A percentile compares a stretch with the other conserved stretches of the same genome.
Evolutionary conservation across 2,888 invertebrate species (phyloP).

Genomic region (Lottia gigantea): DNA sequence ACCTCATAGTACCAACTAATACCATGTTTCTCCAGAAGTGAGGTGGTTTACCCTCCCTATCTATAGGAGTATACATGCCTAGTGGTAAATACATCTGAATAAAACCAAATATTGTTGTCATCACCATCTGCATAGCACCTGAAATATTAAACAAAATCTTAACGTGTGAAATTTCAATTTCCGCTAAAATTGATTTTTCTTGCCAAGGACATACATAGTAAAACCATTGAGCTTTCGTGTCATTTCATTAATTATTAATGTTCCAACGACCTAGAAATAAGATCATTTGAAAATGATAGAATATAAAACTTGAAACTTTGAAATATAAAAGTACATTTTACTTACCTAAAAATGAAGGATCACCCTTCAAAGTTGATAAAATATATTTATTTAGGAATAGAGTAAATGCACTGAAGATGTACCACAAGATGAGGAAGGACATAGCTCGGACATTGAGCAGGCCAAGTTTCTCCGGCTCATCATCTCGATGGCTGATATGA

Average conservation of each 20-base stretch:
- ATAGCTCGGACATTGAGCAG: conserved; percentile 56
- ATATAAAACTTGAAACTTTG: too few species aligned
- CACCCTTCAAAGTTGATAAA: conserved; percentile 78
- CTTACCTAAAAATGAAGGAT: conserved; percentile 79
- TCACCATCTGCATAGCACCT: conserved; percentile 82
- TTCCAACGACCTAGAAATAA: too few species aligned
- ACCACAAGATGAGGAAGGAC: conserved; percentile 74
- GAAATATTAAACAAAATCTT: conserved; percentile 33
- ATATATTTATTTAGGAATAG: conserved; percentile 84
- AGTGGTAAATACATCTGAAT: conserved; percentile 80
- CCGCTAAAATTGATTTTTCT: too few species aligned
- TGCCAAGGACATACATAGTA: too few species aligned
- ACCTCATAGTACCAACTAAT: conserved; percentile 80
- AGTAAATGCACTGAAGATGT: conserved; percentile 82
- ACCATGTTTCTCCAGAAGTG: conserved; percentile 81
- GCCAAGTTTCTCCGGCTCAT: conserved; percentile 49
- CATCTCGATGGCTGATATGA: conserved; percentile 22
- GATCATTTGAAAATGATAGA: too few species aligned
- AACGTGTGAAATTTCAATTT: too few species aligned
- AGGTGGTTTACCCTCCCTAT: conserved; percentile 72
- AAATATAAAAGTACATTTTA: too few species aligned
- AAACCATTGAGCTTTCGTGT: too few species aligned
- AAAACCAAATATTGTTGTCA: conserved; percentile 80
- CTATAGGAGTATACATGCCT: conserved; percentile 74
- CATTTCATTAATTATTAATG: too few species aligned